phyloP scores from a whole-genome alignment of 1,140 invertebrate species.

The Heliconius hermathena region DNA sequence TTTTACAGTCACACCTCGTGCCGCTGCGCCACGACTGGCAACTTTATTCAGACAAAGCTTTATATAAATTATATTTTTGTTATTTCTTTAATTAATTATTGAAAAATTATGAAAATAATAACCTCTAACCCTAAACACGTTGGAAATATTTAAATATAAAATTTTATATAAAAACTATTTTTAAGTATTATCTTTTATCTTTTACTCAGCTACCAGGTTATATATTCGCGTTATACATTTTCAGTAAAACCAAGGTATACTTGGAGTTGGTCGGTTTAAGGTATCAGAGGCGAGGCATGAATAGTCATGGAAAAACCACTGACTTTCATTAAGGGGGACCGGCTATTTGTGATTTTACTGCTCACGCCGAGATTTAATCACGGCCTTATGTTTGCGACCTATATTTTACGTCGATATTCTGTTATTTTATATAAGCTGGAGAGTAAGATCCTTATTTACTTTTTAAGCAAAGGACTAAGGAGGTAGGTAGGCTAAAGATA shows the following conservation, averaged over 20 bases:
- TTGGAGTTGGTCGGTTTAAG: conserved; percentile 20
- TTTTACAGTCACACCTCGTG: no score
- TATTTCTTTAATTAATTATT: neutral
- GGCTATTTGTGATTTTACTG: conserved; percentile 12
- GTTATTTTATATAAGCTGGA: neutral
- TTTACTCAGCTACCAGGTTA: conserved; percentile 31
- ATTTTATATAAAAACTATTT: no score
- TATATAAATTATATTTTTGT: neutral
- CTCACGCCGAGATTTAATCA: conserved; percentile 9
- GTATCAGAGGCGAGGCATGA: conserved; percentile 51
- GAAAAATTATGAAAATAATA: no score
- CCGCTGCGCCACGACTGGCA: no score
- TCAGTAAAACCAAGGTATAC: conserved; percentile 17
- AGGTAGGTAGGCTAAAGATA: no score
- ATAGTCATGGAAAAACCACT: conserved; percentile 65
- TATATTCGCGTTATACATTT: neutral
- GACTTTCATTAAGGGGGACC: conserved; percentile 47
- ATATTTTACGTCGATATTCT: neutral
- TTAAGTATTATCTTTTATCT: no score
- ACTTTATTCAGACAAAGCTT: no score
- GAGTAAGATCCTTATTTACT: neutral
- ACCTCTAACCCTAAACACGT: no score
- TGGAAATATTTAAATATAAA: no score
- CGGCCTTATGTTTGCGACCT: neutral
- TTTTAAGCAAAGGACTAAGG: no score